phyloP scores from a whole-genome alignment of 2,888 invertebrate genomes.

The Trichogramma evanescens region DNA sequence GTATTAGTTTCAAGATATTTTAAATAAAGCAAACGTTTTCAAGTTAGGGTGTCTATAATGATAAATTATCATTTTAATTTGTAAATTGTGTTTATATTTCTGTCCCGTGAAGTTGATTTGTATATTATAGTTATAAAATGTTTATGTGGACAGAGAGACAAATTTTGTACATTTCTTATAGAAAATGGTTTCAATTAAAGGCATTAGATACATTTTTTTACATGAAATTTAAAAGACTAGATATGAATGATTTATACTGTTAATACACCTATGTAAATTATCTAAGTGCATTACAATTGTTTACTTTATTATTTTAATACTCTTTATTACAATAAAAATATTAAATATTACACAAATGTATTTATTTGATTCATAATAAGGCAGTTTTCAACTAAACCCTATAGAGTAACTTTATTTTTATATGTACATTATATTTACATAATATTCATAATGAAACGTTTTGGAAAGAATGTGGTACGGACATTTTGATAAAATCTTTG shows the following conservation, averaged over 20 bases:
- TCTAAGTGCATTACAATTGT: constrained; percentile 24
- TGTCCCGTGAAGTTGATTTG: constrained; percentile 13
- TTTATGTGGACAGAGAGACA: constrained; percentile 5
- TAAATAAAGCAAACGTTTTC: too few species aligned
- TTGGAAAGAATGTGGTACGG: too few species aligned
- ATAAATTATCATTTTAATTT: background rate
- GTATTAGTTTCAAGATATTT: too few species aligned
- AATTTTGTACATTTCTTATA: background rate
- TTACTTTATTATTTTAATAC: constrained; percentile 25
- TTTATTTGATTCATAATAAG: constrained; percentile 17
- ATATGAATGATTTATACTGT: constrained; percentile 14
- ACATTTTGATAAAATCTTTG: too few species aligned
- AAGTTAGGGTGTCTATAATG: too few species aligned
- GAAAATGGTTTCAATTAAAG: constrained; percentile 5
- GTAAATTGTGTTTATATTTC: constrained; percentile 18
- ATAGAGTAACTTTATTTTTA: constrained; percentile 5
- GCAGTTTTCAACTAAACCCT: constrained; percentile 12
- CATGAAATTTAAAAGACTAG: constrained; percentile 13
- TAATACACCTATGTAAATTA: constrained; percentile 14
- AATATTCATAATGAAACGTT: constrained; percentile 10
- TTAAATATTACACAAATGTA: constrained; percentile 21
- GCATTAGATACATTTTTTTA: background rate
- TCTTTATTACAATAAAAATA: constrained; percentile 20
- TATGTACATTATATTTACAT: constrained; percentile 24
- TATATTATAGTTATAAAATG: constrained; percentile 5